Evolutionary conservation across 2,888 invertebrate species (phyloP).

Genomic region (Hypomecis atomaria): DNA sequence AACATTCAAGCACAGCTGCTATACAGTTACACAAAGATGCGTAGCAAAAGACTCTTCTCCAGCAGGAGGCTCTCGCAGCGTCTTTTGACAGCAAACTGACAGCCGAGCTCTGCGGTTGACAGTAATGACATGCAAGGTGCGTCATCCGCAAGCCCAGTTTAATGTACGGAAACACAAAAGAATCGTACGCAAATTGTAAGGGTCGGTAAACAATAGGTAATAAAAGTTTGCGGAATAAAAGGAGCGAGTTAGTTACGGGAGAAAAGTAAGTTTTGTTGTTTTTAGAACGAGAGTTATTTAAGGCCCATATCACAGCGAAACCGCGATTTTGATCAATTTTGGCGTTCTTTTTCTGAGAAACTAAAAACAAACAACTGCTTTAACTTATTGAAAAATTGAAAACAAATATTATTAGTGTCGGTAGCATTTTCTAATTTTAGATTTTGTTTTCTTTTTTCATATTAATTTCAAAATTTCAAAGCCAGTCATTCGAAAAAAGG

Average conservation of each 20-base stretch:
- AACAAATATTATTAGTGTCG: too few species aligned
- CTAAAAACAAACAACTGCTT: too few species aligned
- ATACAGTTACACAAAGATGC: not conserved
- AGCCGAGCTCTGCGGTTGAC: constrained; percentile 60
- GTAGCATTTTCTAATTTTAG: too few species aligned
- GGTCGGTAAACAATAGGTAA: constrained; percentile 9
- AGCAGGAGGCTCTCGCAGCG: constrained; percentile 26
- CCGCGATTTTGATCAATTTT: too few species aligned
- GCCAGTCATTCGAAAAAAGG: too few species aligned
- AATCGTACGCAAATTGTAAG: constrained; percentile 9
- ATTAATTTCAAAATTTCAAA: too few species aligned
- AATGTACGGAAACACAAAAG: constrained; percentile 24
- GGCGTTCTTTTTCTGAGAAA: too few species aligned
- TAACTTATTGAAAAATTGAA: too few species aligned
- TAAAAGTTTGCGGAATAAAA: constrained; percentile 4
- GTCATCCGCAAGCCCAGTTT: constrained; percentile 24
- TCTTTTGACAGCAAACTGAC: constrained; percentile 15
- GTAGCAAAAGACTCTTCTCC: not conserved
- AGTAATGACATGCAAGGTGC: constrained; percentile 53
- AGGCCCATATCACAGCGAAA: too few species aligned
- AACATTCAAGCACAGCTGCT: too few species aligned
- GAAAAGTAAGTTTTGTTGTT: not conserved
- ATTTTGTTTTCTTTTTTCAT: too few species aligned
- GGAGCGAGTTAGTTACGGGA: not conserved
- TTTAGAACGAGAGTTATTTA: too few species aligned